A percentile compares a stretch with the other conserved stretches of the same genome.
Conservation (phyloP, 2,888 invertebrate species). For the Spilosoma lubricipeda region DNA sequence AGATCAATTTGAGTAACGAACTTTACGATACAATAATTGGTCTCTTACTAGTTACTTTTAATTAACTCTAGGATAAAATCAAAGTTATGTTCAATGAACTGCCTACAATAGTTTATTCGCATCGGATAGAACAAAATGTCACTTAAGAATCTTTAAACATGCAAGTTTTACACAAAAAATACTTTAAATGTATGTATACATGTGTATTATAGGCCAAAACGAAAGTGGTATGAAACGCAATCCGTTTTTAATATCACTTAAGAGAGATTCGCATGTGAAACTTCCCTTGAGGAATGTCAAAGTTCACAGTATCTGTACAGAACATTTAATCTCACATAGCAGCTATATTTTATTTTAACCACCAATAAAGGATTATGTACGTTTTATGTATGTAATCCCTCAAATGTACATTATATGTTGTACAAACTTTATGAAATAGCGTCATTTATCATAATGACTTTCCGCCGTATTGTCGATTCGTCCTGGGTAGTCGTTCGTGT, state of each 20-base stretch:
- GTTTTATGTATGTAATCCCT: slow-evolving; percentile 2
- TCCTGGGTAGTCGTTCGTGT: too few relatives aligned
- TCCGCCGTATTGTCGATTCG: neutral
- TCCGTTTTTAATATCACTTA: slow-evolving; percentile 34
- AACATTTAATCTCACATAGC: slow-evolving; percentile 7
- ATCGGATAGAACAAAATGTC: neutral
- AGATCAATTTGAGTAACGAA: too few relatives aligned
- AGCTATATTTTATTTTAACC: slow-evolving; percentile 17
- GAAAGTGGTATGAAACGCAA: slow-evolving; percentile 7
- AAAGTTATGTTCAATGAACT: neutral
- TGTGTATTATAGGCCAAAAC: neutral
- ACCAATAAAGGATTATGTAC: neutral
- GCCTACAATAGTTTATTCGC: neutral
- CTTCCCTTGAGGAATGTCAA: slow-evolving; percentile 7
- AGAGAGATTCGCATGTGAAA: slow-evolving; percentile 15
- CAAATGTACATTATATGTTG: neutral
- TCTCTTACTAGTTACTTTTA: too few relatives aligned
- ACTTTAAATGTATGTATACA: neutral
- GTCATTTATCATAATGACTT: neutral
- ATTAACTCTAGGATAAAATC: too few relatives aligned
- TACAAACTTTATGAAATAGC: neutral
- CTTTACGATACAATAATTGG: too few relatives aligned
- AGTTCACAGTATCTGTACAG: slow-evolving; percentile 12
- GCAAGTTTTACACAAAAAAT: neutral
- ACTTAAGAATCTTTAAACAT: neutral